Percentiles rank a stretch among this genome's conserved stretches.
These are phyloP conservation scores for Ciona savignyi DNA, from an alignment of 23 tunicate species.

Conservation along the genomic window DNA sequence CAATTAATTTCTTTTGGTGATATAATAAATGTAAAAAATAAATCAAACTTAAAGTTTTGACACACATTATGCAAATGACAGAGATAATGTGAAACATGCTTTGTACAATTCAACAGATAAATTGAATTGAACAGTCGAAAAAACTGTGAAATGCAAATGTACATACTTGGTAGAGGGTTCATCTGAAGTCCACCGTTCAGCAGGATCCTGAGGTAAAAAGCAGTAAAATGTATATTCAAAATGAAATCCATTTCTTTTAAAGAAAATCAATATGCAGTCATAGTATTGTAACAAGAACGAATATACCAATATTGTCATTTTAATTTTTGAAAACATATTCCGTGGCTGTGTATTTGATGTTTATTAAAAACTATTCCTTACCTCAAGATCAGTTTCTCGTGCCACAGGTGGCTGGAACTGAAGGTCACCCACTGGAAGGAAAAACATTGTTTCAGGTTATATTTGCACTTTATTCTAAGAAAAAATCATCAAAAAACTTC, in stretches of 20 bases:
- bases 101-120: not conserved
- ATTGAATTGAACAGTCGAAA: not conserved
- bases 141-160: not conserved
- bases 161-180: conserved; percentile 14
- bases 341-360: too few relatives aligned
- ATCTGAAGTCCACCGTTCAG: conserved; percentile 20
- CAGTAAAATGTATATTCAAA: too few relatives aligned
- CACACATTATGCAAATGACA: not conserved
- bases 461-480: too few relatives aligned
- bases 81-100: conserved; percentile 2
- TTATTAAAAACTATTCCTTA: conserved; percentile 3
- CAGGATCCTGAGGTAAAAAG: not conserved
- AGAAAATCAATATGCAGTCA: too few relatives aligned
- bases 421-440: conserved; percentile 1
- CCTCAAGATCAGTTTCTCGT: conserved; percentile 40
- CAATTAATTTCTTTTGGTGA: too few relatives aligned
- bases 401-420: conserved; percentile 2
- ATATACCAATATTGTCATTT: too few relatives aligned
- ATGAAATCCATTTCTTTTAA: too few relatives aligned
- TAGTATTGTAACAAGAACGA: too few relatives aligned
- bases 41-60: not conserved
- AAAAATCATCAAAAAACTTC: too few relatives aligned
- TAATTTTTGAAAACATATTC: too few relatives aligned
- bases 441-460: too few relatives aligned
- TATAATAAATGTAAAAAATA: not conserved